Evolutionary conservation across 2,797 vertebrate species (phyloP).

Genomic region (Telmatherina bonti): DNA sequence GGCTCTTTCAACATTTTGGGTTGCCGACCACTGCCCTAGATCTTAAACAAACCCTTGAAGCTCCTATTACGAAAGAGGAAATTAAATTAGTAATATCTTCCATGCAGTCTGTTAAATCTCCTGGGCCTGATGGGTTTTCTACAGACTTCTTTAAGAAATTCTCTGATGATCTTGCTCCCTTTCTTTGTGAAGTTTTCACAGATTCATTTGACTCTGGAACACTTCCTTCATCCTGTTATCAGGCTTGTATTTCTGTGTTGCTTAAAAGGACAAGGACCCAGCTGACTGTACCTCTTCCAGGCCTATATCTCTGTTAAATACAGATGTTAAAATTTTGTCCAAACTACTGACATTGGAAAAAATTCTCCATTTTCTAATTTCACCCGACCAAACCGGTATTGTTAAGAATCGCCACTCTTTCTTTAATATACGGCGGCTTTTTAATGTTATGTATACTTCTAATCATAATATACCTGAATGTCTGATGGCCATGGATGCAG

Average conservation of each 20-base stretch:
- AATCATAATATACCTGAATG: neutral
- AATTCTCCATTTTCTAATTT: neutral
- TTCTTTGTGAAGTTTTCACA: neutral
- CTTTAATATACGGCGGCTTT: neutral
- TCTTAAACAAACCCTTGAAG: no score
- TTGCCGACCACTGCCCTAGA: no score
- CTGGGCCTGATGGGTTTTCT: neutral
- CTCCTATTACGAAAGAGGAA: neutral
- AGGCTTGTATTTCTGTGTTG: neutral
- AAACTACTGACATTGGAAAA: neutral
- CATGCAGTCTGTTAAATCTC: constrained; percentile 1
- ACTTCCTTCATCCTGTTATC: neutral
- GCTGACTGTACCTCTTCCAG: neutral
- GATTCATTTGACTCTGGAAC: neutral
- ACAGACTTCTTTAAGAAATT: neutral
- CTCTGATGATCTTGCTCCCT: no score
- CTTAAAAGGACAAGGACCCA: constrained; percentile 2
- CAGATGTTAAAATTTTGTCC: neutral
- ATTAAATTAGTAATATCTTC: neutral
- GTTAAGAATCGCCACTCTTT: neutral
- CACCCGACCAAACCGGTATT: neutral
- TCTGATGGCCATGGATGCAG: neutral
- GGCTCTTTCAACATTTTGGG: no score
- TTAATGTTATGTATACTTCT: neutral
- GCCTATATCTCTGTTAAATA: neutral